Conservation (phyloP, 2,888 invertebrate species). For the Aromia moschata region DNA sequence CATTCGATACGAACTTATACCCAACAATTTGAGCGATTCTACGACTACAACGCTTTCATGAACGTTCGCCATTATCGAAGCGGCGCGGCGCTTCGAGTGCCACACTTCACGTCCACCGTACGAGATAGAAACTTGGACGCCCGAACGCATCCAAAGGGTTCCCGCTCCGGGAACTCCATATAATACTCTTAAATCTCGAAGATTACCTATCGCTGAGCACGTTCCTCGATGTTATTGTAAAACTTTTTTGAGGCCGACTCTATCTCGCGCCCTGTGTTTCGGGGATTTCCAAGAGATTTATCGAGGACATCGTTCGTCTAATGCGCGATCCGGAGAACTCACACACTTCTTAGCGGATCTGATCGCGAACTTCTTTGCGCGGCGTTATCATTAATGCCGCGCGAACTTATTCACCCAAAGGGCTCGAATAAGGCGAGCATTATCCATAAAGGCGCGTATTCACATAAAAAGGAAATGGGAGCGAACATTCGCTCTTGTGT, state of each 20-base stretch:
- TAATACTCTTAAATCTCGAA: constrained; percentile 29
- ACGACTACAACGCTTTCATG: no score
- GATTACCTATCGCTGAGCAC: constrained; percentile 32
- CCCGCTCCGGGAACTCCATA: constrained; percentile 18
- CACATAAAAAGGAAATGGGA: no score
- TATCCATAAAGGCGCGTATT: no score
- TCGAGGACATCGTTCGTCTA: constrained; percentile 18
- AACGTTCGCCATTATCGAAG: no score
- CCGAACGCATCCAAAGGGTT: constrained; percentile 22
- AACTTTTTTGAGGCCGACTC: constrained; percentile 29
- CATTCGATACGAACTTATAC: no score
- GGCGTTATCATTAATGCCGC: constrained; percentile 20
- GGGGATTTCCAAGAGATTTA: constrained; percentile 29
- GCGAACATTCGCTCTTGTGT: no score
- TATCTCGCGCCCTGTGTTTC: constrained; percentile 27
- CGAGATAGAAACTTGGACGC: constrained; percentile 24
- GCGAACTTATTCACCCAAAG: constrained; percentile 20
- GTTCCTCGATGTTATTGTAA: constrained; percentile 30
- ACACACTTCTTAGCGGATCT: constrained; percentile 22
- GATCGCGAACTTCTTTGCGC: constrained; percentile 14
- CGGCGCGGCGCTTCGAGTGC: neutral
- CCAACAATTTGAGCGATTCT: no score
- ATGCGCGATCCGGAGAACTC: constrained; percentile 24
- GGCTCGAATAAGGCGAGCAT: no score
- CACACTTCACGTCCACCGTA: constrained; percentile 14